Base-by-base conservation (phyloP, 2,888 invertebrate genomes). In the Cyclophora punctaria region DNA sequence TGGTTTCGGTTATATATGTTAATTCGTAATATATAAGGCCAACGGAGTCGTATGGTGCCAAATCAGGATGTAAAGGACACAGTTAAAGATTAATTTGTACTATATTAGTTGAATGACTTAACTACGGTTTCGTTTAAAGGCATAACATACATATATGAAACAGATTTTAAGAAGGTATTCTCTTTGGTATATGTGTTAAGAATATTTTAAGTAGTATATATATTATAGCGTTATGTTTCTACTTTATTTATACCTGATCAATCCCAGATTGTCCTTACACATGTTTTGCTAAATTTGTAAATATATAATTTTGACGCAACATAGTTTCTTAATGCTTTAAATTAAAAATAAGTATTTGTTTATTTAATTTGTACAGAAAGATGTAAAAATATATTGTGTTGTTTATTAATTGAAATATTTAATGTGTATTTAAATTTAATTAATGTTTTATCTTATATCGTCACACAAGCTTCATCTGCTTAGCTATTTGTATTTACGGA, bases 21-120 rank as follows among this genome's bases (percentile, higher is more conserved):
- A 20, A 20, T 20, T 20, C 20, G 20, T 20, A 20, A 20, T 65
- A 65, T 57, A 61, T 59, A 64, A 63, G 73, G 76, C 78, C 73
- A 71, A 72, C 67, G 72, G 73, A 63, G 75, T 73, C 66, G 78
- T 71, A 78, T 78, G 82, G 86, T 86, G 87, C 85, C 87, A 87
- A 86, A 78, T 62, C 65, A 64, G 65, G 64, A 55, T 63, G 20
- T 20, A 1, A 20, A 20, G 20, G 2, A 20, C 20, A 20, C 20
- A 20, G 20, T 20, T 20, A 20, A 20, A 20, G 20, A 20, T 20
- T 20, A 20, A 20, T 20, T 20, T 20, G 20, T 20, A 20, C 20
- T 20, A 20, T 20, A 20, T 20, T 20, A 20, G 20, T 20, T 20
- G 20, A 20, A 20, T 20, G 20, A 20, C 20, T 20, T 20, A 20